phyloP scores from a whole-genome alignment of 1,140 invertebrate species.

The Trichogramma pretiosum region DNA sequence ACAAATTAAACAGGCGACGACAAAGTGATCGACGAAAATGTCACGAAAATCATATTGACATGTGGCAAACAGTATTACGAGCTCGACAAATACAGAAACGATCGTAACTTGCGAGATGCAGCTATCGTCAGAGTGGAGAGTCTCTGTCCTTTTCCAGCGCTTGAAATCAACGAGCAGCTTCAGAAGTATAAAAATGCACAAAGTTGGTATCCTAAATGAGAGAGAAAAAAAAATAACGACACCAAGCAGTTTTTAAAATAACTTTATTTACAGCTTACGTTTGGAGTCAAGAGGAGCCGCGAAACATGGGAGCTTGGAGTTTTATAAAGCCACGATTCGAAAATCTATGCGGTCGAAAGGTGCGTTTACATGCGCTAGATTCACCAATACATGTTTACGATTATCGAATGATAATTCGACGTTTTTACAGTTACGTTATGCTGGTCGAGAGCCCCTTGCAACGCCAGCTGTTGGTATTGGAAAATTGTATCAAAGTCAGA shows the following conservation, averaged over 20 bases:
- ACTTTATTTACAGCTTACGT: conserved; percentile 68
- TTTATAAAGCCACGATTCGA: conserved; percentile 87
- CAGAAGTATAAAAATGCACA: conserved; percentile 70
- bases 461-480: conserved; percentile 79
- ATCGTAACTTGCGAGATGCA: conserved; percentile 57
- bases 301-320: conserved; percentile 95
- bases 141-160: conserved; percentile 83
- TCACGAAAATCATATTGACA: conserved; percentile 71
- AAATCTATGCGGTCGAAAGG: conserved; percentile 72
- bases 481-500: conserved; percentile 68
- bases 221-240: not conserved
- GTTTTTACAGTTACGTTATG: conserved; percentile 73
- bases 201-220: no score
- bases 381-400: no score
- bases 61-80: conserved; percentile 93
- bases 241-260: conserved; percentile 8
- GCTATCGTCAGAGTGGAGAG: conserved; percentile 86
- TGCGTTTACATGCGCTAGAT: no score
- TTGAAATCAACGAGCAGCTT: conserved; percentile 66
- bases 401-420: no score
- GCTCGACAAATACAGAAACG: conserved; percentile 65
- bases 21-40: conserved; percentile 36
- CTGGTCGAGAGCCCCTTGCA: conserved; percentile 65
- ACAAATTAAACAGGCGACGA: conserved; percentile 56
- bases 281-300: conserved; percentile 97